These are phyloP conservation scores for Rotaria socialis DNA, from an alignment of 2,888 invertebrate genomes.

Conservation along the genomic window DNA sequence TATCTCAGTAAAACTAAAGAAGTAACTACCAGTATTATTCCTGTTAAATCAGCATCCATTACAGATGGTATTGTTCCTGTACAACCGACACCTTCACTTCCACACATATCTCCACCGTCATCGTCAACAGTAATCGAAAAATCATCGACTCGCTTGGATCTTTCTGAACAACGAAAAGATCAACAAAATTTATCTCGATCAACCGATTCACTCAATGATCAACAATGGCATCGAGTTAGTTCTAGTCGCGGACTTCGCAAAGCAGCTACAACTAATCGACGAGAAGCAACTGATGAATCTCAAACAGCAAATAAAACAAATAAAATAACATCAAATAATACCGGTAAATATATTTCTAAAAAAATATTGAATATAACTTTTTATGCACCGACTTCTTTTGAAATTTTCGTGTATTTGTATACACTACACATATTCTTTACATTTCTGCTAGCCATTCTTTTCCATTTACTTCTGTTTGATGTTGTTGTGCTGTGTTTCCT, in stretches of 20 bases:
- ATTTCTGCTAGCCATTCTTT: not conserved
- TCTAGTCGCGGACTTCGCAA: not conserved
- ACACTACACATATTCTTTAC: not conserved
- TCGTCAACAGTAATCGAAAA: not conserved
- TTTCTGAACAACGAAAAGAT: not conserved
- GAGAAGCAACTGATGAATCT: not conserved
- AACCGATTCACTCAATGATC: not conserved
- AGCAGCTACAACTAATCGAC: not conserved
- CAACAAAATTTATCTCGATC: not conserved
- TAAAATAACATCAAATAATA: not conserved
- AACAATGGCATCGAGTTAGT: constrained; percentile 12
- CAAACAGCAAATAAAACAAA: not conserved
- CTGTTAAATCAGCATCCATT: not conserved
- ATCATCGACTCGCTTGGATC: not conserved
- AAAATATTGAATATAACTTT: not conserved
- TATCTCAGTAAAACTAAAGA: not conserved
- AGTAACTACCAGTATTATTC: not conserved
- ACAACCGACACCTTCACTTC: not conserved
- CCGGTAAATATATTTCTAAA: not conserved
- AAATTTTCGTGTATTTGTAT: not conserved
- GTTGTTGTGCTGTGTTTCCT: not conserved
- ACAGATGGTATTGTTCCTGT: not conserved
- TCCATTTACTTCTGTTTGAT: not conserved
- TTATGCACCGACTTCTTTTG: not conserved
- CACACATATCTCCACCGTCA: not conserved